A percentile compares a stretch with the other conserved stretches of the same genome.
These are phyloP conservation scores for Calyptommatus sinebrachiatus DNA, from an alignment of 2,113 vertebrate species.

Conservation along the genomic window DNA sequence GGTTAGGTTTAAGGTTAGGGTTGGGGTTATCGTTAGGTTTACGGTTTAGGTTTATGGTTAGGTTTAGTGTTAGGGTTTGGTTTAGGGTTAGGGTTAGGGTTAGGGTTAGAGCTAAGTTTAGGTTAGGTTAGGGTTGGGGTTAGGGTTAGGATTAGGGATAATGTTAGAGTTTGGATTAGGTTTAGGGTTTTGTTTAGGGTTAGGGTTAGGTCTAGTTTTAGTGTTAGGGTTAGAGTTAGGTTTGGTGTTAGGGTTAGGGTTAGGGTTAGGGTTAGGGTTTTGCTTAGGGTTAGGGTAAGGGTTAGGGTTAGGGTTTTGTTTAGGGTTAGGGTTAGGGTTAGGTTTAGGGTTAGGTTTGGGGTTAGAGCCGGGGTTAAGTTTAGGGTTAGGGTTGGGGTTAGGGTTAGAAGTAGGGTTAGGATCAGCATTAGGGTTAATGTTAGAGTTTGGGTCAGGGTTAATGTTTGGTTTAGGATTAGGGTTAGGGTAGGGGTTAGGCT, in stretches of 20 bases:
- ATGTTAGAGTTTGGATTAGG: conserved; percentile 28
- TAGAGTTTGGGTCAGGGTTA: background rate
- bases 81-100: background rate
- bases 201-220: conserved; percentile 36
- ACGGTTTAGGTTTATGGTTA: conserved; percentile 25
- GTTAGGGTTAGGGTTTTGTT: background rate
- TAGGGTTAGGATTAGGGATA: conserved; percentile 28
- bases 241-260: conserved; percentile 22
- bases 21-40: no score
- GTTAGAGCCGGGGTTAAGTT: no score
- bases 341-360: background rate
- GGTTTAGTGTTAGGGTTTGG: conserved; percentile 16
- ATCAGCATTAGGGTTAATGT: background rate
- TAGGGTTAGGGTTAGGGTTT: conserved; percentile 12
- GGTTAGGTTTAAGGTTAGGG: conserved; percentile 6
- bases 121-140: conserved; percentile 27
- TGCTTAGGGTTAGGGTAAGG: background rate
- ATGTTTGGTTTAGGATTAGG: background rate
- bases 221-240: conserved; percentile 36
- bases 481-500: background rate
- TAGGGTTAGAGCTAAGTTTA: conserved; percentile 15
- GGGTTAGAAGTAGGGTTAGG: background rate
- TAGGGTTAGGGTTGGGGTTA: background rate
- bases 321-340: background rate
- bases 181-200: conserved; percentile 28